Conservation (phyloP, 2,888 invertebrate species). For the Taphrorychus bicolor region DNA sequence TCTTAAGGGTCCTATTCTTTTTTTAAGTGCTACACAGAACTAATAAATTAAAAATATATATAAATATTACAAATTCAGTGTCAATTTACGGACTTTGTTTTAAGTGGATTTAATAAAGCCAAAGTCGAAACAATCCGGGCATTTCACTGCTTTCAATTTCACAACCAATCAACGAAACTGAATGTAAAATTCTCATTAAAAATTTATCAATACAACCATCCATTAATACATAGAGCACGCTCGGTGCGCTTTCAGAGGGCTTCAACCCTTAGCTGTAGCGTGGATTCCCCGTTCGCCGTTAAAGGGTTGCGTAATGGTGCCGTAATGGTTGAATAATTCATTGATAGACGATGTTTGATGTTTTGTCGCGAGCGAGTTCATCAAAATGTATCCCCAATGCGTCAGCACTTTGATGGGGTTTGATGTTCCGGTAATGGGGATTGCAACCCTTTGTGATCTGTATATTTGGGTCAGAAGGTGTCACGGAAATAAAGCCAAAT, state of each 20-base stretch:
- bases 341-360: conserved; percentile 40
- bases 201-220: conserved; percentile 37
- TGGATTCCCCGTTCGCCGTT: conserved; percentile 25
- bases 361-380: conserved; percentile 32
- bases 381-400: conserved; percentile 26
- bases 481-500: too few species aligned
- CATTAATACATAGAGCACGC: conserved; percentile 33
- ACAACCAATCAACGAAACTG: neutral
- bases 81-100: neutral
- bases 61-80: neutral
- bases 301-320: conserved; percentile 39
- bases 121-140: neutral
- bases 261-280: conserved; percentile 25
- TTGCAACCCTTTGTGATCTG: neutral
- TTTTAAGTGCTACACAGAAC: neutral
- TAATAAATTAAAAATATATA: neutral
- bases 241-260: conserved; percentile 30
- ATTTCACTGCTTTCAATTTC: neutral
- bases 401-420: conserved; percentile 1
- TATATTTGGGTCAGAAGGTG: conserved; percentile 1
- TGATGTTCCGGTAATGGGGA: neutral
- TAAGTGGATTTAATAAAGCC: neutral
- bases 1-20: too few species aligned
- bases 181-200: conserved; percentile 21
- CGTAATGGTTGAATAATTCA: conserved; percentile 42